These are phyloP conservation scores for Chionis minor DNA, from an alignment of 2,113 vertebrate species.

Conservation along the genomic window DNA sequence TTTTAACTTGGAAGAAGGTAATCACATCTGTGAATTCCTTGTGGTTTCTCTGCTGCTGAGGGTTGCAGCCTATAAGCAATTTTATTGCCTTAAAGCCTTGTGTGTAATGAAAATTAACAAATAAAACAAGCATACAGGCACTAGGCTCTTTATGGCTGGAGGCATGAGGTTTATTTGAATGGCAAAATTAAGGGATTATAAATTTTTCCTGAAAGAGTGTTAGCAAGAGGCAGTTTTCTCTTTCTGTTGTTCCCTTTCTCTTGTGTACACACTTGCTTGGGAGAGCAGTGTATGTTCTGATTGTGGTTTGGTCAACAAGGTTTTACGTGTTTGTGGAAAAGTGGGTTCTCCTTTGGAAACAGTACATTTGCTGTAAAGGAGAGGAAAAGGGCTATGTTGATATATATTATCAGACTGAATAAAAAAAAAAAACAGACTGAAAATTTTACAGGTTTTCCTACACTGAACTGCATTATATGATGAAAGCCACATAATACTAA, in stretches of 20 bases:
- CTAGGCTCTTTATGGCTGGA: background rate
- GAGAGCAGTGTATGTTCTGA: background rate
- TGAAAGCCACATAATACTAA: background rate
- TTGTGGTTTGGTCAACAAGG: background rate
- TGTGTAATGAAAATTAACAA: conserved; percentile 6
- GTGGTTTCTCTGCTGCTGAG: conserved; percentile 7
- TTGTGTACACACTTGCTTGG: background rate
- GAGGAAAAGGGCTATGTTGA: background rate
- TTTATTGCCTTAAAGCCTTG: background rate
- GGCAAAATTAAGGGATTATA: background rate
- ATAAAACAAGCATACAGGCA: background rate
- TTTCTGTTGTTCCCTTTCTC: background rate
- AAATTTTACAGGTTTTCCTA: background rate
- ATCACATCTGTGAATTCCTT: conserved; percentile 17
- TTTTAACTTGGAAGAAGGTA: conserved; percentile 33
- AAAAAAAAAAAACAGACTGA: background rate
- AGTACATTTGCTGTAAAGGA: background rate
- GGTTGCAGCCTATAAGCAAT: background rate
- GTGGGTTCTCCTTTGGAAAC: background rate
- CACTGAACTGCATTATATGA: background rate
- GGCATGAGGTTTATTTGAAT: background rate
- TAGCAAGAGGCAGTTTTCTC: background rate
- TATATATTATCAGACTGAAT: too few relatives aligned
- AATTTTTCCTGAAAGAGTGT: background rate
- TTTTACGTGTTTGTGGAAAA: background rate